Evolutionary conservation across 2,888 invertebrate species (phyloP), one percentile per base, ranked within the genome.

Genomic region (Nemoura dubitans): DNA sequence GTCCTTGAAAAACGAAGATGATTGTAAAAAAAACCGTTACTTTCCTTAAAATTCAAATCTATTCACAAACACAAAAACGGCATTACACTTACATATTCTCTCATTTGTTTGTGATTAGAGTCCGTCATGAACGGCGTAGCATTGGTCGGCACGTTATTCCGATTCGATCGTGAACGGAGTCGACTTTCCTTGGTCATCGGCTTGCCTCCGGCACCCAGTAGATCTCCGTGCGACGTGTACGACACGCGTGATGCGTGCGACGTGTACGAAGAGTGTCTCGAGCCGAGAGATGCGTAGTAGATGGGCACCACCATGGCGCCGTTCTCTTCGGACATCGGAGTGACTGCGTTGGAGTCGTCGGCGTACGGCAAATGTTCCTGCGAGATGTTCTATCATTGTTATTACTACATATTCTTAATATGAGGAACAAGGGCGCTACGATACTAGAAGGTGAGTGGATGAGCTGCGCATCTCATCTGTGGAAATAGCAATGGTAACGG

Each of bases 251-350:
- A 98, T 90, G 97, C 97, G 92, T 98, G 98, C 88, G 98, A 98
- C 89, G 98, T 98, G 93, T 98, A 98, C 90, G 98, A 98, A 89
- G 97, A 98, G 92, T 98, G 98, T 89, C 98, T 95, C 89, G 98
- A 97, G 94, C 96, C 96, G 93, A 96, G 93, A 92, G 96, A 97
- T 90, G 96, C 95, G 91, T 97, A 96, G 93, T 97, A 97, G 91
- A 96, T 96, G 87, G 97, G 97, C 90, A 98, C 97, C 90, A 98
- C 96, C 92, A 98, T 97, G 91, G 97, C 97, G 91, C 98, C 98
- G 92, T 98, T 98, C 92, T 98, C 98, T 93, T 98, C 98, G 89
- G 98, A 98, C 96, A 98, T 98, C 86, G 99, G 99, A 88, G 98
- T 99, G 87, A 98, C 98, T 89, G 98, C 98, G 91, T 97, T 97